A percentile compares a stretch with the other conserved stretches of the same genome.
Evolutionary conservation across 2,113 vertebrate genomes (phyloP).

Genomic region (Holacanthus passer): DNA sequence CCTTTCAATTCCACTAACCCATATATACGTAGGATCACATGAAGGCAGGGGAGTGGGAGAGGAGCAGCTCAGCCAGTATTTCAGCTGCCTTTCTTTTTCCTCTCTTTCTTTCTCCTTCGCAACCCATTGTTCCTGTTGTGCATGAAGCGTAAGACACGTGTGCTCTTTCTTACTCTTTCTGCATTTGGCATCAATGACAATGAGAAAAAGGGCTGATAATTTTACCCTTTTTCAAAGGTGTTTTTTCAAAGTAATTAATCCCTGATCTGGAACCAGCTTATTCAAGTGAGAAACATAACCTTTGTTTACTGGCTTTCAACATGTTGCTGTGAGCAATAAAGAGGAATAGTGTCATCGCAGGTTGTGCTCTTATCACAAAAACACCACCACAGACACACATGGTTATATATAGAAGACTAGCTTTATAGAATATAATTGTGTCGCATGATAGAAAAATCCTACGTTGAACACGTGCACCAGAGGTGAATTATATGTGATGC

Average conservation of each 20-base stretch:
- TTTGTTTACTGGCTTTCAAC: constrained; percentile 10
- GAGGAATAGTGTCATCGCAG: not conserved
- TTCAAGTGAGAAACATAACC: constrained; percentile 20
- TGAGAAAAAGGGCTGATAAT: constrained; percentile 37
- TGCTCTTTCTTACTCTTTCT: not conserved
- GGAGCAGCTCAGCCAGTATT: not conserved
- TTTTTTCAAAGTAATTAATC: constrained; percentile 8
- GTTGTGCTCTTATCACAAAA: not conserved
- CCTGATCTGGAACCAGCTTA: constrained; percentile 20
- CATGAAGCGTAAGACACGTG: constrained; percentile 17
- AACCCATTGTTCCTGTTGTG: constrained; percentile 32
- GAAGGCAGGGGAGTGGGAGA: constrained; percentile 23
- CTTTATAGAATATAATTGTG: not conserved
- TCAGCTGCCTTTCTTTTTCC: constrained; percentile 17
- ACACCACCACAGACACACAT: not conserved
- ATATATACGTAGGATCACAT: constrained; percentile 39
- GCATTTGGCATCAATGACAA: constrained; percentile 47
- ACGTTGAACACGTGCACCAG: not conserved
- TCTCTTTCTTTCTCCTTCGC: not conserved
- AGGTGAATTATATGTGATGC: not conserved
- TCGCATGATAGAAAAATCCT: constrained; percentile 13
- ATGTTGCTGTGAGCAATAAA: not conserved
- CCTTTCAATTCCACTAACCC: constrained; percentile 69
- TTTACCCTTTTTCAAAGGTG: constrained; percentile 34
- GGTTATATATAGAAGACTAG: not conserved